Percentiles rank a stretch among this genome's conserved stretches.
Conservation (phyloP, 1,140 invertebrate species). For the Asobara japonica region DNA sequence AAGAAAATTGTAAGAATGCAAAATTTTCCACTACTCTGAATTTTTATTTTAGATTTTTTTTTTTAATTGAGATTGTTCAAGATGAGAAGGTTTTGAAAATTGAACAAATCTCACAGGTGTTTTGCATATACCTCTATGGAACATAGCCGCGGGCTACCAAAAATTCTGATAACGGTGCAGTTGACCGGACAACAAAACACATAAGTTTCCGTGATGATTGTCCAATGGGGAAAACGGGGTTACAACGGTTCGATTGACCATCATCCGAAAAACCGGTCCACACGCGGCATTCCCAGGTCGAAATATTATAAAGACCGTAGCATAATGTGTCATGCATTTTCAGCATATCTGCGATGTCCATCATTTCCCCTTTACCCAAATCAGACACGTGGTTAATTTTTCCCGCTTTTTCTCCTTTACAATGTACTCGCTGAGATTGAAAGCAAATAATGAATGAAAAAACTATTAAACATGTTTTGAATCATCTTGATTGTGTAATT, state of each 20-base stretch:
- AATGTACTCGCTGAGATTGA: too few species aligned
- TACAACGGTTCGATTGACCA: background rate
- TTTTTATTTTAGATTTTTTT: too few species aligned
- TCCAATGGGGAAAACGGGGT: background rate
- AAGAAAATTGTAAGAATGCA: too few species aligned
- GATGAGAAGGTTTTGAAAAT: too few species aligned
- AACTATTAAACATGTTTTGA: too few species aligned
- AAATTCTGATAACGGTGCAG: slow-evolving; percentile 43
- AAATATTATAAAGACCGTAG: background rate
- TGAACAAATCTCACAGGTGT: too few species aligned
- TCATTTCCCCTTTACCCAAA: background rate
- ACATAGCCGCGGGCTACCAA: too few species aligned
- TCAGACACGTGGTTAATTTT: background rate
- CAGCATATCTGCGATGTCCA: slow-evolving; percentile 1
- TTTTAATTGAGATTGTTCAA: too few species aligned
- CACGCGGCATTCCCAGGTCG: background rate
- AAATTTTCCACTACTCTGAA: too few species aligned
- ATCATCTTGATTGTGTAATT: too few species aligned
- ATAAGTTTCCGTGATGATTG: background rate
- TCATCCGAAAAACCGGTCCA: slow-evolving; percentile 44
- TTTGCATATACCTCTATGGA: too few species aligned
- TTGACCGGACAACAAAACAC: slow-evolving; percentile 30
- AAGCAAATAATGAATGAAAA: too few species aligned
- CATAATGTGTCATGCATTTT: background rate
- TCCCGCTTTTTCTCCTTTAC: background rate